phyloP scores from a whole-genome alignment of 2,113 vertebrate genomes.

The Dunckerocampus dactyliophorus region DNA sequence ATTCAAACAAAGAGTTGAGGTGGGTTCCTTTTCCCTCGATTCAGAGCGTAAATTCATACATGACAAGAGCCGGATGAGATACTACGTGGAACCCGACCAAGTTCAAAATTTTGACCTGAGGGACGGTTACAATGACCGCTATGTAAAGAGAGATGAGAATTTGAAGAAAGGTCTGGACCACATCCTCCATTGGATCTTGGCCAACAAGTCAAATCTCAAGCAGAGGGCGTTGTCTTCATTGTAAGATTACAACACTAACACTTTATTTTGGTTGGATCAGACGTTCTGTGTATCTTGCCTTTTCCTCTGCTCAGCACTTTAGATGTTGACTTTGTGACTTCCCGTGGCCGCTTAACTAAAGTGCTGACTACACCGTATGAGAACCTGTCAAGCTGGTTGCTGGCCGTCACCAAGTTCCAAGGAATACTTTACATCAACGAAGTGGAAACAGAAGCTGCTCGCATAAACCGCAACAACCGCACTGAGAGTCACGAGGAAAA shows the following conservation, averaged over 20 bases:
- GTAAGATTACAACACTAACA: constrained; percentile 41
- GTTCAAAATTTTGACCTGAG: constrained; percentile 76
- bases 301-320: constrained; percentile 63
- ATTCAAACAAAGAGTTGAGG: constrained; percentile 81
- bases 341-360: constrained; percentile 88
- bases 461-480: constrained; percentile 66
- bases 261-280: background rate
- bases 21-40: constrained; percentile 85
- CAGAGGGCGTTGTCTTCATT: constrained; percentile 13
- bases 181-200: constrained; percentile 78
- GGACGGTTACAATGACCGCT: constrained; percentile 82
- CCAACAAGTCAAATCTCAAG: constrained; percentile 61
- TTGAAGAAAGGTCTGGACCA: constrained; percentile 80
- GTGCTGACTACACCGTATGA: constrained; percentile 85
- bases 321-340: constrained; percentile 82
- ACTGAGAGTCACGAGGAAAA: constrained; percentile 75
- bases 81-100: constrained; percentile 73
- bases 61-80: constrained; percentile 79
- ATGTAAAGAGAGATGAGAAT: constrained; percentile 72
- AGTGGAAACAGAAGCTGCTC: constrained; percentile 79
- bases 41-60: constrained; percentile 78
- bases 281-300: no score
- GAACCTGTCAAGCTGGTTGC: constrained; percentile 81
- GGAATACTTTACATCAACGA: constrained; percentile 85
- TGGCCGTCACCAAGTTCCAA: constrained; percentile 78